A percentile compares a stretch with the other conserved stretches of the same genome.
Evolutionary conservation across 2,888 invertebrate species (phyloP).

Genomic region (Bunonema sp.): DNA sequence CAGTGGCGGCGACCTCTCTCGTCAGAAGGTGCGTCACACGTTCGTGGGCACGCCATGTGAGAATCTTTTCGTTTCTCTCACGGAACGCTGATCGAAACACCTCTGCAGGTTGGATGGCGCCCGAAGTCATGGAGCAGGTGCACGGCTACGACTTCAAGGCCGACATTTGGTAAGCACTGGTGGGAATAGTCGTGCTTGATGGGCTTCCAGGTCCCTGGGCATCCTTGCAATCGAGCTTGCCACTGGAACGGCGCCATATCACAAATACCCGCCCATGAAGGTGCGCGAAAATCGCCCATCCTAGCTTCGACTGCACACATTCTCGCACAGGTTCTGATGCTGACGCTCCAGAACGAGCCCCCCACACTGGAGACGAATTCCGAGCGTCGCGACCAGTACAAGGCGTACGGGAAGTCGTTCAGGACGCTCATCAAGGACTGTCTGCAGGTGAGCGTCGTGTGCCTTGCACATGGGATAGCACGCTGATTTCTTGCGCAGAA

Average conservation of each 20-base stretch:
- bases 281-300: slow-evolving; percentile 47
- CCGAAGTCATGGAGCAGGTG: slow-evolving; percentile 91
- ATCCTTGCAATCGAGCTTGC: slow-evolving; percentile 98
- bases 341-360: slow-evolving; percentile 92
- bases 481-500: slow-evolving; percentile 18
- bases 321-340: slow-evolving; percentile 74
- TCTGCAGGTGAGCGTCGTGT: slow-evolving; percentile 59
- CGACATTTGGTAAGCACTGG: neutral
- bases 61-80: slow-evolving; percentile 1
- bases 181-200: neutral
- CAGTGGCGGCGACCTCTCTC: neutral
- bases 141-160: slow-evolving; percentile 72
- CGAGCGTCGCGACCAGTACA: slow-evolving; percentile 81
- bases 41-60: slow-evolving; percentile 85
- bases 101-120: slow-evolving; percentile 61
- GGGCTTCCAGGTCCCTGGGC: slow-evolving; percentile 56
- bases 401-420: slow-evolving; percentile 73
- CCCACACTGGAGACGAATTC: slow-evolving; percentile 84
- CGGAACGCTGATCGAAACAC: slow-evolving; percentile 52
- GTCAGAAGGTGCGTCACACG: slow-evolving; percentile 71
- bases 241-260: slow-evolving; percentile 91
- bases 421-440: slow-evolving; percentile 90
- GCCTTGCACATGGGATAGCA: neutral
- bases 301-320: too few relatives aligned
- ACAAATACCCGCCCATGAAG: slow-evolving; percentile 97